A percentile compares a stretch with the other conserved stretches of the same genome.
phyloP scores from a whole-genome alignment of 2,888 invertebrate genomes.

The Scaptomyza parva region DNA sequence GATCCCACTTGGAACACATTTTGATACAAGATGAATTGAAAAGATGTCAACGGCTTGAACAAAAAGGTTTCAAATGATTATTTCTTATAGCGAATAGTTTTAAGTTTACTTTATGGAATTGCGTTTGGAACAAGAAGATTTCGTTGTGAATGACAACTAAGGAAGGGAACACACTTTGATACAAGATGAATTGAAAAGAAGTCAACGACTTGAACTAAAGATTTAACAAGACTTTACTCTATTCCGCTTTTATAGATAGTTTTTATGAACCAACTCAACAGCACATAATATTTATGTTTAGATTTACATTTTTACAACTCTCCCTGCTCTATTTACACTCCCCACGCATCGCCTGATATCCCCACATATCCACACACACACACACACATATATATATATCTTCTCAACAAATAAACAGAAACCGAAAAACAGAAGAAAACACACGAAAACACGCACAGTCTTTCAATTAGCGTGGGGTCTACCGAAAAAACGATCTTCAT shows the following conservation, averaged over 20 bases:
- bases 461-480: constrained; percentile 57
- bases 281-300: constrained; percentile 6
- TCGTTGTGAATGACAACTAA: no score
- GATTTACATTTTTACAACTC: constrained; percentile 11
- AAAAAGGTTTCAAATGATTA: not conserved
- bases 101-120: not conserved
- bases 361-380: not conserved
- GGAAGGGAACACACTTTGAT: no score
- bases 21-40: constrained; percentile 10
- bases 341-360: constrained; percentile 29
- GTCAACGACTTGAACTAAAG: not conserved
- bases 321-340: constrained; percentile 18
- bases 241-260: not conserved
- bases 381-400: no score
- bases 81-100: not conserved
- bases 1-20: constrained; percentile 7
- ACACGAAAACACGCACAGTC: constrained; percentile 35
- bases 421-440: not conserved
- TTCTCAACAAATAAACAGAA: not conserved
- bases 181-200: constrained; percentile 3
- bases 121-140: no score
- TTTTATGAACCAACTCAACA: constrained; percentile 9
- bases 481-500: constrained; percentile 30
- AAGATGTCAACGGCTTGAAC: not conserved
- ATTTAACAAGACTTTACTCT: no score